Evolutionary conservation across 2,797 vertebrate species (phyloP).

Genomic region (Peromyscus eremicus): DNA sequence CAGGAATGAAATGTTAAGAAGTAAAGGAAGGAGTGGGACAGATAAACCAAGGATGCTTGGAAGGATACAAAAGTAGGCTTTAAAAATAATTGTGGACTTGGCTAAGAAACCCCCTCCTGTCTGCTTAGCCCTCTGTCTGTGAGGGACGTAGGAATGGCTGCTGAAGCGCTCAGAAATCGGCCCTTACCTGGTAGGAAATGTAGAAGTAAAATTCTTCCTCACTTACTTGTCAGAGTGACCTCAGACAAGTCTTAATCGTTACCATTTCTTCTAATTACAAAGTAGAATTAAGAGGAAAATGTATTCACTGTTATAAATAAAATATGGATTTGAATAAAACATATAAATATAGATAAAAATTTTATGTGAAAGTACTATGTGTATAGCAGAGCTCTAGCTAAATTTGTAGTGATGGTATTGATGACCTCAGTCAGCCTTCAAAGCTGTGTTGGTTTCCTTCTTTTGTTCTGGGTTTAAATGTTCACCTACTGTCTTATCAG

Average conservation of each 20-base stretch:
- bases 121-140: not conserved
- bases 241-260: constrained; percentile 1
- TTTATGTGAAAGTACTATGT: not conserved
- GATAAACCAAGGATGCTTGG: not conserved
- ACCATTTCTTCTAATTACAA: not conserved
- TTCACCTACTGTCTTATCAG: not conserved
- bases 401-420: not conserved
- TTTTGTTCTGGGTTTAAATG: not conserved
- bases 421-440: not conserved
- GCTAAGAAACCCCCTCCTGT: not conserved
- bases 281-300: constrained; percentile 37
- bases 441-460: not conserved
- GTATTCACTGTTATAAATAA: not conserved
- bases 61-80: not conserved
- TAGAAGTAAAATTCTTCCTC: not conserved
- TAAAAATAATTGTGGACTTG: not conserved
- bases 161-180: not conserved
- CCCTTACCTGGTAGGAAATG: not conserved
- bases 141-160: not conserved
- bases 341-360: not conserved
- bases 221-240: not conserved
- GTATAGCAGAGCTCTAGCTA: not conserved
- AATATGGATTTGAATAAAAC: not conserved
- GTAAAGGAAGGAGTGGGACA: not conserved
- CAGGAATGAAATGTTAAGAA: not conserved